Conservation (phyloP, 2,888 invertebrate genomes). For the Pollenia amentaria region DNA sequence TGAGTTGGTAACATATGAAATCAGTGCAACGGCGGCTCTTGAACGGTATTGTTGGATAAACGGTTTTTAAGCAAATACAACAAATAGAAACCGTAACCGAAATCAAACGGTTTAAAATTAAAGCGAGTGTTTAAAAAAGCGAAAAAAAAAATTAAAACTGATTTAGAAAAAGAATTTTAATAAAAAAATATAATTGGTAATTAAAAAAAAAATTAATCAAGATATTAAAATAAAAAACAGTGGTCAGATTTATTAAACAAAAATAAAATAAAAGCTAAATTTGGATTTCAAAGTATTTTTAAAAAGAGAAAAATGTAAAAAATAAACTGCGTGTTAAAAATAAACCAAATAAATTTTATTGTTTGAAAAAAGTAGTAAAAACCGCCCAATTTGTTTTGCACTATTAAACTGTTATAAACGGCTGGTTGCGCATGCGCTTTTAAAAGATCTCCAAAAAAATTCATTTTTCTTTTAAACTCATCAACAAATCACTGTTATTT, state of each 20-base stretch:
- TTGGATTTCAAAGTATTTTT: not conserved
- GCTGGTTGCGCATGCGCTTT: slow-evolving; percentile 62
- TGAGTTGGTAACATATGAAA: slow-evolving; percentile 79
- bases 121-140: slow-evolving; percentile 37
- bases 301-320: not conserved
- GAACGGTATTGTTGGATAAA: slow-evolving; percentile 83
- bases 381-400: slow-evolving; percentile 66
- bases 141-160: slow-evolving; percentile 42
- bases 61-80: slow-evolving; percentile 72
- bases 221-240: not conserved
- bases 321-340: slow-evolving; percentile 39
- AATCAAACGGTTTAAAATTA: slow-evolving; percentile 32
- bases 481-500: slow-evolving; percentile 44
- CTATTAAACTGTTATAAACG: slow-evolving; percentile 68
- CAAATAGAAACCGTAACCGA: slow-evolving; percentile 26
- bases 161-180: not conserved
- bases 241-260: slow-evolving; percentile 12
- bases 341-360: not conserved
- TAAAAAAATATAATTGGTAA: slow-evolving; percentile 46
- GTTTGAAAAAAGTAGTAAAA: slow-evolving; percentile 42
- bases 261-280: not conserved
- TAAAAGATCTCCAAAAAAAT: slow-evolving; percentile 18
- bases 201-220: not conserved
- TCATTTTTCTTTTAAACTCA: not conserved
- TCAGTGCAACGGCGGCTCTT: slow-evolving; percentile 84